Evolutionary conservation across 2,888 invertebrate genomes (phyloP).

Genomic region (Trissoscelio sp.): DNA sequence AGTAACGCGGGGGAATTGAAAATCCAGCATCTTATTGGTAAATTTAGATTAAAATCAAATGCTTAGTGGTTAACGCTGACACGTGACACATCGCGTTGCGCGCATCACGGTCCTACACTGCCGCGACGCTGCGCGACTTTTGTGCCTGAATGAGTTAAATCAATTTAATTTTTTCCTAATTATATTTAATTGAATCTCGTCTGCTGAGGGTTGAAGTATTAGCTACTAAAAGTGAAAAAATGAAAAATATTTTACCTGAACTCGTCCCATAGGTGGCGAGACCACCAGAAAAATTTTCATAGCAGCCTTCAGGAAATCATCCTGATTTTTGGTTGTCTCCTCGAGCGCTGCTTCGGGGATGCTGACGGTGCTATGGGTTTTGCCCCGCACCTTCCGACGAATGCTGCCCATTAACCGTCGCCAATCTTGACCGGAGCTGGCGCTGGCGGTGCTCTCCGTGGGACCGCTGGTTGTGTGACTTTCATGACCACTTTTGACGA

Average conservation of each 20-base stretch:
- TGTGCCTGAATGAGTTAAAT: too few species aligned
- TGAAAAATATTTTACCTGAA: slow-evolving; percentile 83
- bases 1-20: too few species aligned
- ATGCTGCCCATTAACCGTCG: slow-evolving; percentile 82
- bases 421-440: slow-evolving; percentile 80
- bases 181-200: too few species aligned
- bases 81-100: too few species aligned
- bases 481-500: slow-evolving; percentile 67
- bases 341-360: slow-evolving; percentile 73
- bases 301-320: slow-evolving; percentile 89
- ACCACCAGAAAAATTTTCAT: slow-evolving; percentile 90
- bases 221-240: too few species aligned
- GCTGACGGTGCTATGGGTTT: slow-evolving; percentile 74
- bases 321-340: slow-evolving; percentile 84
- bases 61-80: too few species aligned
- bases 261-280: slow-evolving; percentile 87
- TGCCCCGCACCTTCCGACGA: slow-evolving; percentile 80
- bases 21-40: too few species aligned
- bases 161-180: too few species aligned
- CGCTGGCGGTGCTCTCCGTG: slow-evolving; percentile 69
- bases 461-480: slow-evolving; percentile 70
- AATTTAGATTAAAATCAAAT: too few species aligned
- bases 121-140: too few species aligned
- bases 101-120: too few species aligned
- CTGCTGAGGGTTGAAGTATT: too few species aligned